Evolutionary conservation across 1,140 invertebrate genomes (phyloP), one percentile per base, ranked within the genome.

Genomic region (Akabosia matsudoensis): DNA sequence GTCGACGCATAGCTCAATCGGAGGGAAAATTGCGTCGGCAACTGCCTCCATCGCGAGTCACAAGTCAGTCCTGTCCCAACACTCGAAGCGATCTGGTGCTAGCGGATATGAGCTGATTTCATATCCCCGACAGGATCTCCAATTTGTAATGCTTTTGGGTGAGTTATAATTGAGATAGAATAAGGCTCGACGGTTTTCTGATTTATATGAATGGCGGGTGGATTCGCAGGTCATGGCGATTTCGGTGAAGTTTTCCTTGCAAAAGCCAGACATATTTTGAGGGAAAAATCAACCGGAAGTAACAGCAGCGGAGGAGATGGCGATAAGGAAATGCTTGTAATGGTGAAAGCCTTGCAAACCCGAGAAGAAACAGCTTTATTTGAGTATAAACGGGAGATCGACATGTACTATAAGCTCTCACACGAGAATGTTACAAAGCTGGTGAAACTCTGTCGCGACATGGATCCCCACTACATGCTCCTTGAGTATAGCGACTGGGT

Each of bases 401-500:
- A 97, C 77, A 86, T 97, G 82, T 91, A 96, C 83, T 87, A 89
- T 26, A 91, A 92, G 80, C 84, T 95, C 7, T 90, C 90, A 22
- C 93, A 96, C 84, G 90, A 92, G 64, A 91, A 94, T 83, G 88
- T 97, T 0, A 90, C 89, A 0, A 90, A 90, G 67, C 85, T 97
- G 10, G 86, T 94, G 54, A 95, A 93, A 0, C 85, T 96, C 16
- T 80, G 74, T 70, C 30, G 45, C 3, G 34, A 72, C 22, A 72
- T 34, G 16, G 92, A 96, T 77, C 94, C 94, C 0, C 92, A 95
- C 83, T 94, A 92, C 82, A 90, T 97, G 88, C 90, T 97, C 18
- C 85, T 96, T 3, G 94, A 97, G 83, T 93, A 95, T 83, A 95
- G 93, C 28, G 95, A 97, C 83, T 97, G 95, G 95, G 91, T 93